Base-by-base conservation (phyloP, 1,140 invertebrate genomes). In the Drosophila melanica region DNA sequence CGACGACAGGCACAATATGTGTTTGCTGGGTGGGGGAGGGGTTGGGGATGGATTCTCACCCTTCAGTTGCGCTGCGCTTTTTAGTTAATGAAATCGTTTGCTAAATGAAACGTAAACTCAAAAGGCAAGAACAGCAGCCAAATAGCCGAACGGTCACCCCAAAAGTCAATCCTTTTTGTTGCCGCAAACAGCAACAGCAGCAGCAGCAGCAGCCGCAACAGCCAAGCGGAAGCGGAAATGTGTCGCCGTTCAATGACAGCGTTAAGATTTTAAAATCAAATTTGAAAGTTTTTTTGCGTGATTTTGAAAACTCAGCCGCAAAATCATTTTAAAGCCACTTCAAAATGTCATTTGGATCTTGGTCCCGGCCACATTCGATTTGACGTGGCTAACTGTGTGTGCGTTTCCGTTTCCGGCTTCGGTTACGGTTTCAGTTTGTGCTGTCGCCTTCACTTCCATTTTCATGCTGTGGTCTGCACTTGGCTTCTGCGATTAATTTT, bases 31-130 rank as follows among this genome's bases (percentile, higher is more conserved):
- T 27, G 30, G 30, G 9, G 9, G 0, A 7, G 2, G 30, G 33
- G 33, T 27, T 5, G 35, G 20, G 44, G 33, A 27, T 27, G 27
- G 27, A 7, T 0, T 5, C 27, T 42, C 64, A 59, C 53, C 65
- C 69, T 74, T 45, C 50, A 64, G 42, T 73, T 39, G 65, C 23
- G 47, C 71, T 79, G 77, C 75, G 81, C 81, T 86, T 86, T 90
- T 81, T 90, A 79, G 79, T 79, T 79, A 90, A 91, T 91, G 90
- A 91, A 91, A 91, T 91, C 82, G 86, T 90, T 78, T 91, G 90
- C 81, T 78, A 91, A 91, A 91, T 91, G 90, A 90, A 82, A 89
- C 87, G 90, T 91, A 82, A 91, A 79, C 80, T 72, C 71, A 74
- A 72, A 85, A 55, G 14, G 62, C 79, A 81, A 85, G 77, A 76